phyloP scores from a whole-genome alignment of 2,797 vertebrate species.

The Thamnophis elegans region DNA sequence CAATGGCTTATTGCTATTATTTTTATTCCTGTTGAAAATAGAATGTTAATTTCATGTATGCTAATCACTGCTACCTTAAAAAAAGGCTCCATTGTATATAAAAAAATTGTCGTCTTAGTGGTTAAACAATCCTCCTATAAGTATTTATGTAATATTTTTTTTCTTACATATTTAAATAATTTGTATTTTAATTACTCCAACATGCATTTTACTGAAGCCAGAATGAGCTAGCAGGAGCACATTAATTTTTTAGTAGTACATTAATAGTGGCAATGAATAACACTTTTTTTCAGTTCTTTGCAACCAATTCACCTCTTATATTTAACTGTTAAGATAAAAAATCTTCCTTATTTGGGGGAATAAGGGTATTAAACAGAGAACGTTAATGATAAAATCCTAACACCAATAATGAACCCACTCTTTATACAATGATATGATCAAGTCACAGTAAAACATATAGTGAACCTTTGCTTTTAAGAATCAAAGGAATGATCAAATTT shows the following conservation, averaged over 20 bases:
- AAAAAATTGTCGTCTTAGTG: background rate
- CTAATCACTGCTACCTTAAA: background rate
- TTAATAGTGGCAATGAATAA: background rate
- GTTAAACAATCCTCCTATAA: background rate
- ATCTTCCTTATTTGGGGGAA: background rate
- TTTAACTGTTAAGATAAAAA: constrained; percentile 24
- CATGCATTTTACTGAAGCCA: background rate
- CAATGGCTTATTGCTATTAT: constrained; percentile 1
- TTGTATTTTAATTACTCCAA: constrained; percentile 9
- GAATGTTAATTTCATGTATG: background rate
- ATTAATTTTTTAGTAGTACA: background rate
- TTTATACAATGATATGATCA: background rate
- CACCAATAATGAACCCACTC: background rate
- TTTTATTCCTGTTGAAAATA: background rate
- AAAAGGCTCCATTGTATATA: background rate
- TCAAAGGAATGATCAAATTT: background rate
- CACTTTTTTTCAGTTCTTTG: background rate
- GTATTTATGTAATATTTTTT: background rate
- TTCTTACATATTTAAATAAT: background rate
- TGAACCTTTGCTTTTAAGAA: background rate
- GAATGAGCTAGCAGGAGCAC: background rate
- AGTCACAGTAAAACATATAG: background rate
- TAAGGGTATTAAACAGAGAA: background rate
- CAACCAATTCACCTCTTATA: background rate
- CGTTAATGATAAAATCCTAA: background rate